Percentiles rank a stretch among this genome's conserved stretches.
Evolutionary conservation across 2,113 vertebrate species (phyloP).

Genomic region (Amia ocellicauda): DNA sequence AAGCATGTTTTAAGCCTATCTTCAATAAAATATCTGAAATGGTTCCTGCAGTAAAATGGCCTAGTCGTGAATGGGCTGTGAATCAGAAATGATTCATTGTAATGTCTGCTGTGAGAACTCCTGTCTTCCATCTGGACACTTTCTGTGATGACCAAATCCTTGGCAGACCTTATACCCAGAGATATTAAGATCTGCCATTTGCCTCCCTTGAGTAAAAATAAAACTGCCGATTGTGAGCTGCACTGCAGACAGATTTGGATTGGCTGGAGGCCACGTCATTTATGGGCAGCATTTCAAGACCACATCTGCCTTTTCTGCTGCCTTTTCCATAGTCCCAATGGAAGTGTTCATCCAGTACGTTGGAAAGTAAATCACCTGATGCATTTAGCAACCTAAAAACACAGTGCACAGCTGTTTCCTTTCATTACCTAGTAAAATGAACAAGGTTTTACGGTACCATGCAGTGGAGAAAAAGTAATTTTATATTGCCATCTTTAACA

Average conservation of each 20-base stretch:
- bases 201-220: slow-evolving; percentile 34
- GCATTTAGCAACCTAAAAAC: slow-evolving; percentile 45
- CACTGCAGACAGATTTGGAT: slow-evolving; percentile 26
- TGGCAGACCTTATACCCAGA: slow-evolving; percentile 30
- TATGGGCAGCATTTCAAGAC: slow-evolving; percentile 43
- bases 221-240: slow-evolving; percentile 29
- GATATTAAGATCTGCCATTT: slow-evolving; percentile 29
- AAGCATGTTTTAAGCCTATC: too few relatives aligned
- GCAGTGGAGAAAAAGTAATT: slow-evolving; percentile 9
- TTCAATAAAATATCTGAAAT: too few relatives aligned
- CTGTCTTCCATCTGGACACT: slow-evolving; percentile 28
- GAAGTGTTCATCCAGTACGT: slow-evolving; percentile 15
- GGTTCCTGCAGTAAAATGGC: not conserved
- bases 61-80: not conserved
- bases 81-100: slow-evolving; percentile 29
- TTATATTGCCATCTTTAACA: too few relatives aligned
- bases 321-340: slow-evolving; percentile 18
- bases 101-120: slow-evolving; percentile 21
- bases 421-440: slow-evolving; percentile 17
- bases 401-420: slow-evolving; percentile 59
- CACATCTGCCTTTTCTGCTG: slow-evolving; percentile 58
- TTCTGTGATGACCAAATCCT: slow-evolving; percentile 34
- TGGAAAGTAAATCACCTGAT: slow-evolving; percentile 49
- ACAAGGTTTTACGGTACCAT: slow-evolving; percentile 3
- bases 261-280: slow-evolving; percentile 39